phyloP scores from a whole-genome alignment of 2,888 invertebrate genomes.

The Allolobophora icterica region DNA sequence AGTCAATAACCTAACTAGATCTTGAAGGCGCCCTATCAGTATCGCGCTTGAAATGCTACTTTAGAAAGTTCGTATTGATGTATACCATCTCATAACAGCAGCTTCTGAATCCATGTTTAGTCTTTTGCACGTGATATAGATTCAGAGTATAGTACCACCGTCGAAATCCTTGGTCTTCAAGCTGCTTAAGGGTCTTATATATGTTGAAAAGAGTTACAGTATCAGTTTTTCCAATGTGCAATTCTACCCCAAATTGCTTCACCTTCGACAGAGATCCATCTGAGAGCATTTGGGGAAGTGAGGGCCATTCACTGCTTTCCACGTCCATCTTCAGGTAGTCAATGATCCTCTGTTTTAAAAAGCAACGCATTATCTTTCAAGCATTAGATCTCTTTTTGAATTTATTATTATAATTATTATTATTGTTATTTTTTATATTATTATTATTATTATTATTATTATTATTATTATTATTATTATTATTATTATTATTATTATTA shows the following conservation, averaged over 20 bases:
- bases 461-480: no score
- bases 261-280: background rate
- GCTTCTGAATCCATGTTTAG: background rate
- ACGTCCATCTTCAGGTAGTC: conserved; percentile 15
- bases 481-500: no score
- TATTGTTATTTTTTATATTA: no score
- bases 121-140: background rate
- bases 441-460: no score
- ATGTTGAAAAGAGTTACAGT: background rate
- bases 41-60: background rate
- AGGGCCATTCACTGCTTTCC: background rate
- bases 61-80: background rate
- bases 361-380: no score
- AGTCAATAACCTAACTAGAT: no score
- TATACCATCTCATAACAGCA: conserved; percentile 22
- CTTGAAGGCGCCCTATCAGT: background rate
- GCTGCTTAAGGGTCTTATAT: background rate
- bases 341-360: background rate
- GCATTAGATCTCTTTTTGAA: no score
- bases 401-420: no score
- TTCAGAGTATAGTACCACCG: background rate
- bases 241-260: conserved; percentile 12
- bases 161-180: background rate
- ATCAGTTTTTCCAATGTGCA: background rate
- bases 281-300: background rate